A percentile compares a stretch with the other conserved stretches of the same genome.
Evolutionary conservation across 2,888 invertebrate species (phyloP).

Genomic region (Drosophila anomelani): DNA sequence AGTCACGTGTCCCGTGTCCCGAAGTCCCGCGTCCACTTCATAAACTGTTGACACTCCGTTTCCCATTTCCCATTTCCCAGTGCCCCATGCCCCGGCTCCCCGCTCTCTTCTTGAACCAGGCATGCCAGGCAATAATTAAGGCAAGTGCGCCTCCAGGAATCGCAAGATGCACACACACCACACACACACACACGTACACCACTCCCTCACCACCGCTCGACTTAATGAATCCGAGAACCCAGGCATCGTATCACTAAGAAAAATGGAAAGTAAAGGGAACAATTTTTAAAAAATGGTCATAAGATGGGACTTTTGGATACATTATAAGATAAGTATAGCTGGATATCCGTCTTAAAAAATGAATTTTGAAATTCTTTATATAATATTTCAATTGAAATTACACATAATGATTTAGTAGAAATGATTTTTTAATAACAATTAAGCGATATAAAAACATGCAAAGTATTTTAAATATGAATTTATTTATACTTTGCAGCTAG

Average conservation of each 20-base stretch:
- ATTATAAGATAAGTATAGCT: not conserved
- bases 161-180: conserved; percentile 47
- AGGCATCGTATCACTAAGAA: conserved; percentile 22
- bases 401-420: not conserved
- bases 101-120: conserved; percentile 28
- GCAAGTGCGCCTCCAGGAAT: conserved; percentile 53
- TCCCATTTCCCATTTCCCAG: conserved; percentile 34
- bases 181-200: conserved; percentile 4
- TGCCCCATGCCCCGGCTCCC: not conserved
- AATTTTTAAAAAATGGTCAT: not conserved
- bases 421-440: not conserved
- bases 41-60: conserved; percentile 69
- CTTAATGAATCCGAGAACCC: conserved; percentile 71
- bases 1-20: not conserved
- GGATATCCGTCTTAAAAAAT: not conserved
- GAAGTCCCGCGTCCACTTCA: conserved; percentile 52
- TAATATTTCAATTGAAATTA: not conserved
- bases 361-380: not conserved
- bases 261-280: not conserved
- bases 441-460: not conserved
- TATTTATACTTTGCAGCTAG: not conserved
- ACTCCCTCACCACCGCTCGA: conserved; percentile 54
- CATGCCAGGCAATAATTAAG: conserved; percentile 73
- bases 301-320: not conserved
- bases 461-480: not conserved